These are phyloP conservation scores for Mythimna vitellina DNA, from an alignment of 2,888 invertebrate genomes.

Conservation along the genomic window DNA sequence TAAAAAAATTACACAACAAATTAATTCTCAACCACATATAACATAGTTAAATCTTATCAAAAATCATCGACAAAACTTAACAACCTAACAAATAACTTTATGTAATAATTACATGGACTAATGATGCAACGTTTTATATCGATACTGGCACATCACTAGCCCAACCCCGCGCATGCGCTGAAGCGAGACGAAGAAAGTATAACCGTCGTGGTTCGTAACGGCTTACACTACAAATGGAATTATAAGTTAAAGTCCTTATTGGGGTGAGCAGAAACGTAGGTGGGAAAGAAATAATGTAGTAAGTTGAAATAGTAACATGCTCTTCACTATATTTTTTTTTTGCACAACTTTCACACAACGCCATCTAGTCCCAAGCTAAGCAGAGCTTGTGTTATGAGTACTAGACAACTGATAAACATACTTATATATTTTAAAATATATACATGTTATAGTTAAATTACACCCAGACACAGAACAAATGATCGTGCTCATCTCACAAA, in stretches of 20 bases:
- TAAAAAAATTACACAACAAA: background rate
- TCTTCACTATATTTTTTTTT: no score
- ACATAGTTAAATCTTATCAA: slow-evolving; percentile 19
- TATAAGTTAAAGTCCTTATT: slow-evolving; percentile 59
- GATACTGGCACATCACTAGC: slow-evolving; percentile 73
- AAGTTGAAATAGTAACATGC: background rate
- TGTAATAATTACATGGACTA: slow-evolving; percentile 56
- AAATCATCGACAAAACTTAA: slow-evolving; percentile 28
- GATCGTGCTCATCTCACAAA: no score
- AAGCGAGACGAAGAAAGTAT: slow-evolving; percentile 88
- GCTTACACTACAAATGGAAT: slow-evolving; percentile 67
- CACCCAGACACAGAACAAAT: no score
- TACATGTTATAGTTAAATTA: no score
- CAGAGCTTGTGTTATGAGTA: no score
- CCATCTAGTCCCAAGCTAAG: no score
- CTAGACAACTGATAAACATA: no score
- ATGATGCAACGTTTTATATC: slow-evolving; percentile 56
- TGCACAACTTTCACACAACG: no score
- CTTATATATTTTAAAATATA: no score
- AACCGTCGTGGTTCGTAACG: slow-evolving; percentile 82
- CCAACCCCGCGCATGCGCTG: slow-evolving; percentile 82
- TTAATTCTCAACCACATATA: background rate
- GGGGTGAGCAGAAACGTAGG: slow-evolving; percentile 41
- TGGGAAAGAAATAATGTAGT: slow-evolving; percentile 5
- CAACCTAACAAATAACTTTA: slow-evolving; percentile 58